Percentiles rank a stretch among this genome's conserved stretches.
These are phyloP conservation scores for Chloroclysta siterata DNA, from an alignment of 2,888 invertebrate species.

Conservation along the genomic window DNA sequence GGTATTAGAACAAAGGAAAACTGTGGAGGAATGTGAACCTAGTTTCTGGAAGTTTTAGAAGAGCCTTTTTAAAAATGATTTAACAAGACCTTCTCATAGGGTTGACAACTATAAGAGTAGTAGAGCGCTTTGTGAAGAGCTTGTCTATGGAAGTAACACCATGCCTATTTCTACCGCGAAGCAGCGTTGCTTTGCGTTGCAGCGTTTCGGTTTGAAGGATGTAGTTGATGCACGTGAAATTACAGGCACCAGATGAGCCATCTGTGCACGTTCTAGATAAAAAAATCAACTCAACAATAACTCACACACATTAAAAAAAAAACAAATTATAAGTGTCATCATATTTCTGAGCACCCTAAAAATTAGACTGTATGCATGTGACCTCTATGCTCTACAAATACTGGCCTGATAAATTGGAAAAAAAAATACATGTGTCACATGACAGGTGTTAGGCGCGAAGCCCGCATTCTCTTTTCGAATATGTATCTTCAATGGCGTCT, in stretches of 20 bases:
- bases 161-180: too few relatives aligned
- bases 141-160: too few relatives aligned
- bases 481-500: constrained; percentile 50
- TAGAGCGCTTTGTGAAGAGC: too few relatives aligned
- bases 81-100: neutral
- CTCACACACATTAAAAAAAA: constrained; percentile 45
- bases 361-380: constrained; percentile 24
- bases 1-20: neutral
- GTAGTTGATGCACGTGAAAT: too few relatives aligned
- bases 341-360: constrained; percentile 41
- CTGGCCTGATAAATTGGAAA: constrained; percentile 49
- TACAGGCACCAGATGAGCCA: too few relatives aligned
- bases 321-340: constrained; percentile 38
- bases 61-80: neutral
- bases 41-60: neutral
- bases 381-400: constrained; percentile 45
- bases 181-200: too few relatives aligned
- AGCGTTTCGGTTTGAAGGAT: too few relatives aligned
- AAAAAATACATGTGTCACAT: constrained; percentile 55
- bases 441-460: constrained; percentile 69
- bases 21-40: neutral
- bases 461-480: constrained; percentile 71
- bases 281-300: constrained; percentile 42
- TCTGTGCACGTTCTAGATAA: constrained; percentile 28
- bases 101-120: too few relatives aligned